These are phyloP conservation scores for Scopus umbretta DNA, from an alignment of 2,113 vertebrate genomes.

Conservation along the genomic window DNA sequence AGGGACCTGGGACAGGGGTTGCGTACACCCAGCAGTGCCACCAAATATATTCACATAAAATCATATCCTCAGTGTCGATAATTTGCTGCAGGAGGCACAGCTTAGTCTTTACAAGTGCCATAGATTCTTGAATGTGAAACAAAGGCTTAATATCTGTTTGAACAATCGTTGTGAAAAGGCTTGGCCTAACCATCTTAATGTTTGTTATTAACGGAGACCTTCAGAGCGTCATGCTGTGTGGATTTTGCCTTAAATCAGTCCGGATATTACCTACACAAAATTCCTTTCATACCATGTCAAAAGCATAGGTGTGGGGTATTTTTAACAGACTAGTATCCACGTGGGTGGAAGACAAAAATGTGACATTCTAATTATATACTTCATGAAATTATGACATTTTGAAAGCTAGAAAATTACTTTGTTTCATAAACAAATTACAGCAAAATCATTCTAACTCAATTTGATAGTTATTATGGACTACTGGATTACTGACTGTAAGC, in stretches of 20 bases:
- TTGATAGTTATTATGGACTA: neutral
- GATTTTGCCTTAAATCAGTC: neutral
- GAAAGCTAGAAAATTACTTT: constrained; percentile 24
- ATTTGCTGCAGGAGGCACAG: neutral
- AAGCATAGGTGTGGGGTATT: neutral
- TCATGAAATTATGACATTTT: constrained; percentile 1
- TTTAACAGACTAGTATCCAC: neutral
- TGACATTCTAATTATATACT: constrained; percentile 14
- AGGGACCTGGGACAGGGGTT: neutral
- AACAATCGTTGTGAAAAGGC: neutral
- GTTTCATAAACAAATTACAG: constrained; percentile 49
- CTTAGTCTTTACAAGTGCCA: neutral
- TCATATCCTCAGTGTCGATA: fast-evolving
- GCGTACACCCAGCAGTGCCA: fast-evolving
- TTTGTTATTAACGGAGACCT: neutral
- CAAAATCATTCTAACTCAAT: neutral
- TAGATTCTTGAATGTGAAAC: neutral
- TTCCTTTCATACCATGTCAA: neutral
- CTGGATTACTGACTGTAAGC: neutral
- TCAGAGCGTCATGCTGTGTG: neutral
- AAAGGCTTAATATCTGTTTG: neutral
- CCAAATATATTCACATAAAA: neutral
- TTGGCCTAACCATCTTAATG: neutral
- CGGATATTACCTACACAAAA: neutral
- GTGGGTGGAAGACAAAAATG: neutral